Percentiles rank a stretch among this genome's conserved stretches.
Conservation (phyloP, 2,888 invertebrate genomes). For the Apantesis nais region DNA sequence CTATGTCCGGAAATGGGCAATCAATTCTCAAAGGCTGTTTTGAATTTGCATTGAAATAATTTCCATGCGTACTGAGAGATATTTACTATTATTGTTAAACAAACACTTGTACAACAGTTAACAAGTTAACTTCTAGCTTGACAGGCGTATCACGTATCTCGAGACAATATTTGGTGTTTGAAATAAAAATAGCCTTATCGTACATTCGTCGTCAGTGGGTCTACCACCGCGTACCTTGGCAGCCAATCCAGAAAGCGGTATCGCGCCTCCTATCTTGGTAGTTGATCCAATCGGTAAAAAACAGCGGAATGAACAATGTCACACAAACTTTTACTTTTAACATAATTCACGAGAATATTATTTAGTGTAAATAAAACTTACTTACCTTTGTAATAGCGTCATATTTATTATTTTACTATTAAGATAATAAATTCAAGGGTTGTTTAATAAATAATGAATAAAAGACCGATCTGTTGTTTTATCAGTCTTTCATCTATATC, state of each 20-base stretch:
- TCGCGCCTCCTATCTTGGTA: conserved; percentile 47
- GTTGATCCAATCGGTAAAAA: conserved; percentile 28
- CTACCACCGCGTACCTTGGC: conserved; percentile 76
- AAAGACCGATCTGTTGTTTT: too few relatives aligned
- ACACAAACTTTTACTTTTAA: neutral
- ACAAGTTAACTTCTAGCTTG: conserved; percentile 6
- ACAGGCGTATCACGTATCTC: conserved; percentile 31
- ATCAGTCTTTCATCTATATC: too few relatives aligned
- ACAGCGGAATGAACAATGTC: neutral
- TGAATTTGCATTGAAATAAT: neutral
- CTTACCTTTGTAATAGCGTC: neutral
- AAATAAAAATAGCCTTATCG: conserved; percentile 66
- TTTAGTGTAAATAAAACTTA: neutral
- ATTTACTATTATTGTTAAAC: conserved; percentile 1
- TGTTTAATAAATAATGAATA: too few relatives aligned
- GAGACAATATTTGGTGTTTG: conserved; percentile 42
- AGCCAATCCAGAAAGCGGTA: conserved; percentile 68
- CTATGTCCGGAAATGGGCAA: too few relatives aligned
- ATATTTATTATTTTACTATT: too few relatives aligned
- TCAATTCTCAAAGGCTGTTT: too few relatives aligned
- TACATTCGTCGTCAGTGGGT: conserved; percentile 70
- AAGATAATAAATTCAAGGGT: too few relatives aligned
- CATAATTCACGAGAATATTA: neutral
- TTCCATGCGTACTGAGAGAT: neutral
- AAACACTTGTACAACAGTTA: conserved; percentile 1